Percentiles rank a stretch among this genome's conserved stretches.
phyloP scores from a whole-genome alignment of 1,140 invertebrate genomes.

The Drosophila nikananu region DNA sequence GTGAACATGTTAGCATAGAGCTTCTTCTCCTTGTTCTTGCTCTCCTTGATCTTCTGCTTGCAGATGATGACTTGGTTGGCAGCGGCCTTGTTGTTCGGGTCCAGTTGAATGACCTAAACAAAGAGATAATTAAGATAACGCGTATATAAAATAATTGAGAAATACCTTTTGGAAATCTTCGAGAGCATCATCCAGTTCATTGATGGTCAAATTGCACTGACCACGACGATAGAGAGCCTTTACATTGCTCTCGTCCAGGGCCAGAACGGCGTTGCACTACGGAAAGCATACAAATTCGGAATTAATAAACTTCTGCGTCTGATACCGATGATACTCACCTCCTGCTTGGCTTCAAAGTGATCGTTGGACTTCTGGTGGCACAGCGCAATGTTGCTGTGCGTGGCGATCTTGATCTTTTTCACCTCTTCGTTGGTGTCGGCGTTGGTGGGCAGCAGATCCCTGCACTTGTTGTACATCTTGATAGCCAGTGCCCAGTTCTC shows the following conservation, averaged over 20 bases:
- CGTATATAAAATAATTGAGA: background rate
- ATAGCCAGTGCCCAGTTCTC: constrained; percentile 92
- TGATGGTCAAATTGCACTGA: constrained; percentile 91
- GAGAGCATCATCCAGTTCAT: constrained; percentile 92
- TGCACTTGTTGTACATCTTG: constrained; percentile 94
- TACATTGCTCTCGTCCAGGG: constrained; percentile 92
- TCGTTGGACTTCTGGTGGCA: constrained; percentile 94
- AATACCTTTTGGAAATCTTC: constrained; percentile 91
- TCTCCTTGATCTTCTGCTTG: constrained; percentile 91
- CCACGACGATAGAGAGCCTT: constrained; percentile 97
- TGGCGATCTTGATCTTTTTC: constrained; percentile 88
- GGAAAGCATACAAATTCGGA: background rate
- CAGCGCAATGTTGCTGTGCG: constrained; percentile 94
- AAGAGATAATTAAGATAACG: background rate
- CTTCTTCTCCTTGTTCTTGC: constrained; percentile 93
- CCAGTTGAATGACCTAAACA: constrained; percentile 86
- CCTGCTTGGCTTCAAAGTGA: constrained; percentile 89
- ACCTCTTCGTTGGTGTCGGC: constrained; percentile 76
- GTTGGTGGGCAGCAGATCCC: constrained; percentile 85
- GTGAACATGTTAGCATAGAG: constrained; percentile 98
- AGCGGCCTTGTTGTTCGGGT: constrained; percentile 91
- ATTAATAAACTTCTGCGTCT: constrained; percentile 70
- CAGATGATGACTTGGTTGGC: constrained; percentile 91
- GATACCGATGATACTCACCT: constrained; percentile 60
- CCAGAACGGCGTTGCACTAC: constrained; percentile 82